These are phyloP conservation scores for Achlya flavicornis DNA, from an alignment of 2,888 invertebrate genomes.

Conservation along the genomic window DNA sequence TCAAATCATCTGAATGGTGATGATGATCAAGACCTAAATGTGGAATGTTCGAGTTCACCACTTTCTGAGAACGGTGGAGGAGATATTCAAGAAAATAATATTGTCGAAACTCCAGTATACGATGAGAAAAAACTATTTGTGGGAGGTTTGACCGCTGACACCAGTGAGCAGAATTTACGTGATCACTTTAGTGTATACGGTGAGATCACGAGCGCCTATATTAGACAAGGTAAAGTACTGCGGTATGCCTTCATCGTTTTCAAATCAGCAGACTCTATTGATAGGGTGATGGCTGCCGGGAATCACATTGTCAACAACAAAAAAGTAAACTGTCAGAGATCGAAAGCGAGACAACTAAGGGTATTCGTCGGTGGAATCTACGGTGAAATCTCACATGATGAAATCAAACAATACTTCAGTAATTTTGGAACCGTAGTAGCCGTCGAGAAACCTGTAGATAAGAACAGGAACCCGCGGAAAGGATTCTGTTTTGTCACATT, in stretches of 20 bases:
- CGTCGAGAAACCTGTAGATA: not conserved
- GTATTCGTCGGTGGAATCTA: not conserved
- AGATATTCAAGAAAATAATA: not conserved
- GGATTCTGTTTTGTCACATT: slow-evolving; percentile 1
- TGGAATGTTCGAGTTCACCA: not conserved
- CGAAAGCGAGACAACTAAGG: not conserved
- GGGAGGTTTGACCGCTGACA: not conserved
- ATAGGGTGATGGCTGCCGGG: not conserved
- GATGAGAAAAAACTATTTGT: slow-evolving; percentile 4
- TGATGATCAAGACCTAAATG: not conserved
- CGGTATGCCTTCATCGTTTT: not conserved
- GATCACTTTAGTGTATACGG: not conserved
- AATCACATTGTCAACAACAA: not conserved
- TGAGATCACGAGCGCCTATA: not conserved
- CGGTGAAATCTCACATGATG: not conserved
- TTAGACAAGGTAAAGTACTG: not conserved
- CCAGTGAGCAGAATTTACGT: not conserved
- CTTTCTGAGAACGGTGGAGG: no score
- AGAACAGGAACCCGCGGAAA: not conserved
- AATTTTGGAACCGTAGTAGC: not conserved
- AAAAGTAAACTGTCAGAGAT: not conserved
- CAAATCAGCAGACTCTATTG: not conserved
- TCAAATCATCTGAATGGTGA: not conserved
- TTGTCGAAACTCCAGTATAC: not conserved
- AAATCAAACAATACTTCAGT: not conserved